Percentiles rank a stretch among this genome's conserved stretches.
These are phyloP conservation scores for Ptychoptera contaminata DNA, from an alignment of 2,888 invertebrate genomes.

Conservation along the genomic window DNA sequence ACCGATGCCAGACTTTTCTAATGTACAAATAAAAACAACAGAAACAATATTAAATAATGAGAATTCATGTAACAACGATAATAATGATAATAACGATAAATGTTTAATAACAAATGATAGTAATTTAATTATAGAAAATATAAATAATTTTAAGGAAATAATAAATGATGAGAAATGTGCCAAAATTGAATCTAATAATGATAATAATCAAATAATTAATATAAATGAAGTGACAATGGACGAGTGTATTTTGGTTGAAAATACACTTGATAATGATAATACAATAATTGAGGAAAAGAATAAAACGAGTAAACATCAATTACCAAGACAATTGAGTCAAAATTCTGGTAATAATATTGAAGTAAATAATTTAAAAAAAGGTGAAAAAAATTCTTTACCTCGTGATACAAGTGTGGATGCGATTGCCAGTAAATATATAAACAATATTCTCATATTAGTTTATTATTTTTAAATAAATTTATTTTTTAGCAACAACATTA, in stretches of 20 bases:
- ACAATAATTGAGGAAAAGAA: constrained; percentile 16
- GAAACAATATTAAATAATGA: constrained; percentile 11
- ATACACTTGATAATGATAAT: constrained; percentile 12
- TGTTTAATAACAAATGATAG: neutral
- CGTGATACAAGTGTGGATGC: constrained; percentile 55
- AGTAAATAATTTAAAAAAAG: constrained; percentile 16
- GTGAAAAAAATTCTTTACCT: constrained; percentile 35
- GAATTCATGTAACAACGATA: constrained; percentile 2
- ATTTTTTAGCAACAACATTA: constrained; percentile 18
- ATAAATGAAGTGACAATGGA: constrained; percentile 16
- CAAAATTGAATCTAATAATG: constrained; percentile 5
- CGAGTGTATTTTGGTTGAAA: no score
- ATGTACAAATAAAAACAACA: constrained; percentile 14
- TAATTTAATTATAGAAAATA: constrained; percentile 6
- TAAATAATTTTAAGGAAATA: neutral
- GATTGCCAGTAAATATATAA: constrained; percentile 32
- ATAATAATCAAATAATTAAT: constrained; percentile 14
- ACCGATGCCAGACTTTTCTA: constrained; percentile 48
- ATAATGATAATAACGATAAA: neutral
- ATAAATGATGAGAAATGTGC: neutral
- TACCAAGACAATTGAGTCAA: constrained; percentile 15
- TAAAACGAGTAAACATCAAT: constrained; percentile 14
- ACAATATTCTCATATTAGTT: neutral
- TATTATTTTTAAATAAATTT: neutral
- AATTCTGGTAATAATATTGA: constrained; percentile 23